Evolutionary conservation across 2,888 invertebrate genomes (phyloP).

Genomic region (Selenia dentaria): DNA sequence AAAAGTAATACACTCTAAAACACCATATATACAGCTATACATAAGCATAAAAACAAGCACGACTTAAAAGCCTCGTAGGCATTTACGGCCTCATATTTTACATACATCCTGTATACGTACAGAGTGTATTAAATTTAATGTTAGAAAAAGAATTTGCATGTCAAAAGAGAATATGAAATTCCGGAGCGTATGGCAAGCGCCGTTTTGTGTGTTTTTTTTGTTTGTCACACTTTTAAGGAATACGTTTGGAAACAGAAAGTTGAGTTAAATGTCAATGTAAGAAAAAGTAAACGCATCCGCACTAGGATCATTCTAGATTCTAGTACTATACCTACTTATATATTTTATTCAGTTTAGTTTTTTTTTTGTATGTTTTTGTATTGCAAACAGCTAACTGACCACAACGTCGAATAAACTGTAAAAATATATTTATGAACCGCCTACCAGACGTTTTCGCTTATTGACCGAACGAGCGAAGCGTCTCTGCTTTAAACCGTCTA

Average conservation of each 20-base stretch:
- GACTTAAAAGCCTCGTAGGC: constrained; percentile 15
- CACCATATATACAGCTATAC: constrained; percentile 4
- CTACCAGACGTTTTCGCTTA: too few relatives aligned
- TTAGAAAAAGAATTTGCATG: constrained; percentile 41
- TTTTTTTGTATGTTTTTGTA: too few relatives aligned
- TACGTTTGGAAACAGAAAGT: constrained; percentile 9
- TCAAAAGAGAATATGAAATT: constrained; percentile 40
- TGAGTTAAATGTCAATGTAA: too few relatives aligned
- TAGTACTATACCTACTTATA: too few relatives aligned
- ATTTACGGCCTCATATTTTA: constrained; percentile 25
- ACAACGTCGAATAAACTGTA: too few relatives aligned
- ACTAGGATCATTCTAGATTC: too few relatives aligned
- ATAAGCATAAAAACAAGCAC: constrained; percentile 15
- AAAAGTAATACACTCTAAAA: constrained; percentile 9
- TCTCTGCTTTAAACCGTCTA: too few relatives aligned
- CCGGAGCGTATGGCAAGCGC: constrained; percentile 19
- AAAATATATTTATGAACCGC: too few relatives aligned
- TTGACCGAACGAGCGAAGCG: too few relatives aligned
- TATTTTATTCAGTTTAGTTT: too few relatives aligned
- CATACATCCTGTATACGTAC: constrained; percentile 23
- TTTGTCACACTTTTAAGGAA: constrained; percentile 23
- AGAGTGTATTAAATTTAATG: constrained; percentile 39
- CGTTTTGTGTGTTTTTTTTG: constrained; percentile 30
- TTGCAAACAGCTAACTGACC: too few relatives aligned
- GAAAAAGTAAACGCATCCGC: too few relatives aligned